These are phyloP conservation scores for Hydrotaea diabolus DNA, from an alignment of 2,888 invertebrate species.

Conservation along the genomic window DNA sequence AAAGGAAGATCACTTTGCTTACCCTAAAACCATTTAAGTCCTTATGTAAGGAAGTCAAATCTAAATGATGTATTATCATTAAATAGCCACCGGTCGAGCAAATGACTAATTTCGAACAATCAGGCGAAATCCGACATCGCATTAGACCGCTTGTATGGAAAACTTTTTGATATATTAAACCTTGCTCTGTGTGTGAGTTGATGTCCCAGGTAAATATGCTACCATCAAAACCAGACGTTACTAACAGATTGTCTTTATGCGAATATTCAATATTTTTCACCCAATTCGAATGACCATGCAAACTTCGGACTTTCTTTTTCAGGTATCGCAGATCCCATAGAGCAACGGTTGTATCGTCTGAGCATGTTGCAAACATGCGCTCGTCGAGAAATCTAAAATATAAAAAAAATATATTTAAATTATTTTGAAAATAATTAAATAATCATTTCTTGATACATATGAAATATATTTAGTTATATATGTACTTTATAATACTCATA, in stretches of 20 bases:
- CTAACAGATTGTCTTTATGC: constrained; percentile 89
- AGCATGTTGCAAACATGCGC: constrained; percentile 94
- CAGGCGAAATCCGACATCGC: constrained; percentile 92
- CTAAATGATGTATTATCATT: constrained; percentile 93
- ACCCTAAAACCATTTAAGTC: constrained; percentile 94
- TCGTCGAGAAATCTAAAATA: constrained; percentile 89
- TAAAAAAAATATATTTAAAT: not conserved
- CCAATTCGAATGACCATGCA: constrained; percentile 96
- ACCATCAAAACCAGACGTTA: constrained; percentile 96
- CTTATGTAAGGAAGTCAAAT: constrained; percentile 88
- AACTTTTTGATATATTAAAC: constrained; percentile 89
- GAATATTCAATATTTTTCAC: constrained; percentile 98
- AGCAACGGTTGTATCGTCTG: constrained; percentile 95
- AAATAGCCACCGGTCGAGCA: constrained; percentile 95
- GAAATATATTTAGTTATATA: too few species aligned
- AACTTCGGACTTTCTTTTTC: constrained; percentile 87
- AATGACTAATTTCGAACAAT: constrained; percentile 92
- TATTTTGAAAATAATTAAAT: too few species aligned
- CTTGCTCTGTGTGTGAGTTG: constrained; percentile 90
- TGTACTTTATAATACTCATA: too few species aligned
- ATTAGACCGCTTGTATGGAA: constrained; percentile 89
- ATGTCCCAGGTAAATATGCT: constrained; percentile 97
- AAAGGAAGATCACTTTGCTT: constrained; percentile 67
- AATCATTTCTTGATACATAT: too few species aligned
- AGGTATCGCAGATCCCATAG: constrained; percentile 95